Conservation (phyloP, 2,113 vertebrate genomes). For the Chlamydotis undulata region DNA sequence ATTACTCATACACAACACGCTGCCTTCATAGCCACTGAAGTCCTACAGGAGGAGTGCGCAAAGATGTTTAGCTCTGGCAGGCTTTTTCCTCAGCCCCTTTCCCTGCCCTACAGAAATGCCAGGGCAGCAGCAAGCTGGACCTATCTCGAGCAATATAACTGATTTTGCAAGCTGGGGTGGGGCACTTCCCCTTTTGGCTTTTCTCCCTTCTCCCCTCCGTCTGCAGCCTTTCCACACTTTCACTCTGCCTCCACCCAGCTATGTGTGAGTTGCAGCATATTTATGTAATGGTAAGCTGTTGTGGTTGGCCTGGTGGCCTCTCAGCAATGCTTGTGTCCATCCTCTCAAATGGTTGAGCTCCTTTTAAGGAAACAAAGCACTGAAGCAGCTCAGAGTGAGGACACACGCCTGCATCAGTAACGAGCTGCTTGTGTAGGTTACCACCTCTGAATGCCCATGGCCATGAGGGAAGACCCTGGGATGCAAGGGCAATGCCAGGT, state of each 20-base stretch:
- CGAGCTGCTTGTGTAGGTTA: not conserved
- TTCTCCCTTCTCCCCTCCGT: not conserved
- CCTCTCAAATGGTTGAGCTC: not conserved
- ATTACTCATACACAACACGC: not conserved
- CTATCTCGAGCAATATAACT: not conserved
- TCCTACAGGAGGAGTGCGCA: not conserved
- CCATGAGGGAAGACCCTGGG: not conserved
- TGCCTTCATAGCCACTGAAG: not conserved
- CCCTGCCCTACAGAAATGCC: not conserved
- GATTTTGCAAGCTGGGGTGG: slow-evolving; percentile 59
- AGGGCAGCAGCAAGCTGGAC: not conserved
- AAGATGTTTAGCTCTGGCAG: not conserved
- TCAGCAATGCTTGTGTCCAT: not conserved
- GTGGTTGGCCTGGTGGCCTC: slow-evolving; percentile 5
- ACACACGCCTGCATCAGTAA: not conserved
- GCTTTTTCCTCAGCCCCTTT: not conserved
- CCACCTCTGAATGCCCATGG: not conserved
- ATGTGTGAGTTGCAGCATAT: not conserved
- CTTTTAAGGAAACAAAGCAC: slow-evolving; percentile 43
- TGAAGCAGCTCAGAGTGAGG: not conserved
- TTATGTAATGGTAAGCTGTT: slow-evolving; percentile 39
- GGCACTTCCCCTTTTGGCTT: slow-evolving; percentile 57
- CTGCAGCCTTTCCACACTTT: slow-evolving; percentile 35
- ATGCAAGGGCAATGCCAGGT: not conserved
- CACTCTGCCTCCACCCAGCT: slow-evolving; percentile 32